Evolutionary conservation across 2,797 vertebrate genomes (phyloP), one percentile per base, ranked within the genome.

Genomic region (Poeciliopsis presidionis): DNA sequence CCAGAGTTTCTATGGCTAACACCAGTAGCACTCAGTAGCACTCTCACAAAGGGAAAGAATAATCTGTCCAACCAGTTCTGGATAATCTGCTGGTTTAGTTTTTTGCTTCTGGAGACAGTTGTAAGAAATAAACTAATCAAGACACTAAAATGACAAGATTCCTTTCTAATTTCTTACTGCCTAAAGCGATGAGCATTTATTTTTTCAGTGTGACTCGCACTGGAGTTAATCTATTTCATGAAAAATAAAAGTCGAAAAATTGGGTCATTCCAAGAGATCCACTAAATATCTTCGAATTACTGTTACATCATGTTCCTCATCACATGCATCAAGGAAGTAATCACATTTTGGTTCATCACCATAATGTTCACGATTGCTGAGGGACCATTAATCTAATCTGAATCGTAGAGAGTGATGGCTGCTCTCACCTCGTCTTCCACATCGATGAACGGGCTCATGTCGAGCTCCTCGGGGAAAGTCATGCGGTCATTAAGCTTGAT

Each of bases 401-500:
- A 80, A 70, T 78, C 46, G 76, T 41, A 61, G 72, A 79, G 3
- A 72, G 47, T 69, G 71, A 81, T 28, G 5, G n/a, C 28, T 75
- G 67, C 81, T 75, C 88, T 96, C 94, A 99, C 98, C 97, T 99
- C 98, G 87, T 99, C 98, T 92, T 99, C 98, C 74, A 99, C 95
- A 74, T 99, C 98, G 73, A 99, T 99, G 93, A 99, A 99, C 53
- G 98, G 96, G 90, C 97, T 97, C 98, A 99, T 99, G 92, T 99
- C 98, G 53, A 99, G 92, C 91, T 99, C 98, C 69, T 99, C 98
- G 0, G 98, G 98, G 94, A 99, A 99, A 81, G 97, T 97, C 98
- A 99, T 99, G 86, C 98, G 97, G 90, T 99, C 98, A 43, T 99
- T 99, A 74, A 99, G 95, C 89, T 99, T 99, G 92, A 99, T 99